These are phyloP conservation scores for Epinotia nisella DNA, from an alignment of 2,888 invertebrate genomes.

Conservation along the genomic window DNA sequence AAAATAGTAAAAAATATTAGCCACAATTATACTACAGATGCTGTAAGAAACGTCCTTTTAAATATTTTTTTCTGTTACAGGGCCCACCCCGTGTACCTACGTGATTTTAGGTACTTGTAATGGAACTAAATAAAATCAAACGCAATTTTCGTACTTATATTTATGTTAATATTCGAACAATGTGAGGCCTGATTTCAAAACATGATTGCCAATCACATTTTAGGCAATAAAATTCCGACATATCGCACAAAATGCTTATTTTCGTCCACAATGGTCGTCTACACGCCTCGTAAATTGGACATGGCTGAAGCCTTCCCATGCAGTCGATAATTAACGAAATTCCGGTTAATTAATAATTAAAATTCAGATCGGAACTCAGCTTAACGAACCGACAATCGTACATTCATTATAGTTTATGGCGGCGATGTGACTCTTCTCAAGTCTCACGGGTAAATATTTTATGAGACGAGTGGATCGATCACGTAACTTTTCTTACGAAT, in stretches of 20 bases:
- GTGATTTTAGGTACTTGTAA: neutral
- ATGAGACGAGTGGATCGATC: too few relatives aligned
- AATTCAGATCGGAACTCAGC: constrained; percentile 37
- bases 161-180: constrained; percentile 3
- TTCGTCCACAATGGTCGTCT: constrained; percentile 13
- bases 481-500: too few relatives aligned
- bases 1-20: too few relatives aligned
- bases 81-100: too few relatives aligned
- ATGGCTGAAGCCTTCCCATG: constrained; percentile 23
- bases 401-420: constrained; percentile 32
- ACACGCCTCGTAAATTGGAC: constrained; percentile 24
- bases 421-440: constrained; percentile 11
- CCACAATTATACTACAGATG: too few relatives aligned
- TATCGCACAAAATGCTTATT: constrained; percentile 14
- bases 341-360: constrained; percentile 42
- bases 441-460: constrained; percentile 37
- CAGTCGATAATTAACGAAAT: constrained; percentile 41
- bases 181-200: constrained; percentile 7
- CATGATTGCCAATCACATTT: constrained; percentile 32
- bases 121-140: neutral
- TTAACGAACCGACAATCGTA: constrained; percentile 36
- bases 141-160: neutral
- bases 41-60: too few relatives aligned
- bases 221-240: constrained; percentile 11
- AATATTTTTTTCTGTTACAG: too few relatives aligned